Base-by-base conservation (phyloP, 2,888 invertebrate species). In the Stenoptilia bipunctidactyla region DNA sequence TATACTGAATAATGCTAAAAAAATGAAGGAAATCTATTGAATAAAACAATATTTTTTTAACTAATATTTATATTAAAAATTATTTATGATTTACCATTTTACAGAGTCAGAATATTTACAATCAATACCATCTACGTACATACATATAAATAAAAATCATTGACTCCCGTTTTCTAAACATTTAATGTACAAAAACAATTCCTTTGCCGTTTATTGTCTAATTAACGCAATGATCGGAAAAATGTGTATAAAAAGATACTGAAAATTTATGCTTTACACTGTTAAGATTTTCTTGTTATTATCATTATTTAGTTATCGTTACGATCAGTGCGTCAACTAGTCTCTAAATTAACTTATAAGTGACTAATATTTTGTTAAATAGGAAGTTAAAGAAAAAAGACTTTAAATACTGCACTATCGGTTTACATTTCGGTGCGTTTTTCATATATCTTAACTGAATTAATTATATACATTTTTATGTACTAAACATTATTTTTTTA, bases 51-150 rank as follows among this genome's bases (percentile, higher is more conserved):
- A 71, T 65, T 73, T n/a, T 45, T 74, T 68, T 76, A 79, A 80
- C 77, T 83, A 80, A 68, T 73, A 61, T 82, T 82, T 82, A 80
- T 83, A 74, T 73, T 73, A 67, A 77, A 77, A 79, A 76, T 77
- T 74, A 80, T 80, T 77, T 70, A 77, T 82, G 82, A 82, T 82
- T 83, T 82, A 76, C 64, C 82, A 82, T 76, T 82, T 80, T 80
- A 83, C 80, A 77, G 68, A 70, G 61, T 75, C 75, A 34, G 13
- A 66, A 75, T 82, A 83, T 83, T 83, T 83, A 83, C 83, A 83
- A 80, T 72, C 70, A 64, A 61, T 79, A 77, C 61, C 60, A 70
- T 54, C 79, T 80, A 82, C 58, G 64, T 72, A 76, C 66, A 76
- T 72, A 76, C 67, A 74, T 71, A 77, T 82, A 80, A 82, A 82